These are phyloP conservation scores for Columba livia DNA, from an alignment of 2,113 vertebrate species.

Conservation along the genomic window DNA sequence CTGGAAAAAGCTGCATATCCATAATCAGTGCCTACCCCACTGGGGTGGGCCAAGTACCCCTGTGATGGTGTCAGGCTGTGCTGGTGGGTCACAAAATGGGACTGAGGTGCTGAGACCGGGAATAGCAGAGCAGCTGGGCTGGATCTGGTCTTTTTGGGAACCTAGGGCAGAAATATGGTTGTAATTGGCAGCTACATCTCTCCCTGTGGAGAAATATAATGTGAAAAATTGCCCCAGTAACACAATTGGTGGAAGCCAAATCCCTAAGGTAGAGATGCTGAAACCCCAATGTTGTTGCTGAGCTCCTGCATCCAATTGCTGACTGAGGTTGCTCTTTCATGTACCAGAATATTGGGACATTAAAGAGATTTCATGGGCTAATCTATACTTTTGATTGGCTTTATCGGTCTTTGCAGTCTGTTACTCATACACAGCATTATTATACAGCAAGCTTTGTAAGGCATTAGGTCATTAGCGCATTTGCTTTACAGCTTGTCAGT, in stretches of 20 bases:
- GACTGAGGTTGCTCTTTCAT: background rate
- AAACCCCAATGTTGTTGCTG: fast-evolving
- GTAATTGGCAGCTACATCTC: background rate
- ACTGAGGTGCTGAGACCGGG: background rate
- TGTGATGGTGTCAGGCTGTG: fast-evolving
- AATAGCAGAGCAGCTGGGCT: background rate
- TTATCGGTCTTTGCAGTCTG: slow-evolving; percentile 37
- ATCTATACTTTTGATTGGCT: slow-evolving; percentile 52
- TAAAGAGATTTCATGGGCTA: slow-evolving; percentile 19
- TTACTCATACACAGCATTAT: background rate
- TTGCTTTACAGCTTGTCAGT: slow-evolving; percentile 12
- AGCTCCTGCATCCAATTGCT: background rate
- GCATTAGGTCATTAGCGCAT: background rate
- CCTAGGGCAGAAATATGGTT: background rate
- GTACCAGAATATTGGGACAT: background rate
- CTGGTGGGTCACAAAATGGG: background rate
- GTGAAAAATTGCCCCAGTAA: background rate
- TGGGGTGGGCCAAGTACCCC: background rate
- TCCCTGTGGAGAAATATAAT: background rate
- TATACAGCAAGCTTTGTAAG: background rate
- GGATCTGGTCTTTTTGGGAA: background rate
- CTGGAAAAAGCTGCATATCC: background rate
- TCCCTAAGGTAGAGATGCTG: background rate
- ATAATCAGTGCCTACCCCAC: fast-evolving
- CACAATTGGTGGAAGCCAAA: fast-evolving